phyloP scores from a whole-genome alignment of 2,113 vertebrate species.

The Mola mola region DNA sequence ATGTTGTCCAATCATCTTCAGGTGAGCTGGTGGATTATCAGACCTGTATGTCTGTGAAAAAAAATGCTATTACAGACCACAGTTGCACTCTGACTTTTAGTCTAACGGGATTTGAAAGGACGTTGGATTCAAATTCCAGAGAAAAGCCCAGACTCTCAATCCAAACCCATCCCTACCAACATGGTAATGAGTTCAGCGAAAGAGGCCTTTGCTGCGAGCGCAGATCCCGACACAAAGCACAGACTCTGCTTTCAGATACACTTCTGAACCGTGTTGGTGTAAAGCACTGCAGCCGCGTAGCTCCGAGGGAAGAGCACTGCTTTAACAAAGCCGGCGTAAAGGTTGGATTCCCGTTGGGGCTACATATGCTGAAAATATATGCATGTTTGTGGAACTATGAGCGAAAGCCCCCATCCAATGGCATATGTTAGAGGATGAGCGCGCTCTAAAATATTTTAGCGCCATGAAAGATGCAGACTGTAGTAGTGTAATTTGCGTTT shows the following conservation, averaged over 20 bases:
- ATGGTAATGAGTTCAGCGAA: not conserved
- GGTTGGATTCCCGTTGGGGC: conserved; percentile 22
- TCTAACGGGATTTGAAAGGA: no score
- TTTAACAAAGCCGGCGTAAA: conserved; percentile 25
- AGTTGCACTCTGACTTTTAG: no score
- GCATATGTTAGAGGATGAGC: conserved; percentile 11
- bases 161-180: no score
- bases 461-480: conserved; percentile 5
- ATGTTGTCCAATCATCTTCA: no score
- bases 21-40: no score
- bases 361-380: conserved; percentile 30
- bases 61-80: no score
- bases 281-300: conserved; percentile 11
- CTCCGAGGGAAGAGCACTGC: not conserved
- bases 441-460: conserved; percentile 16
- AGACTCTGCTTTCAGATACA: conserved; percentile 31
- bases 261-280: conserved; percentile 26
- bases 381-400: no score
- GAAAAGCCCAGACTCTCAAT: no score
- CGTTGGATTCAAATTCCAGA: no score
- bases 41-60: no score
- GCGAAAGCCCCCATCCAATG: conserved; percentile 28
- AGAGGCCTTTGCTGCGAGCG: not conserved
- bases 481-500: not conserved
- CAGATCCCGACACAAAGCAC: not conserved